Conservation (phyloP, 2,113 vertebrate genomes). For the Sinocyclocheilus anshuiensis region DNA sequence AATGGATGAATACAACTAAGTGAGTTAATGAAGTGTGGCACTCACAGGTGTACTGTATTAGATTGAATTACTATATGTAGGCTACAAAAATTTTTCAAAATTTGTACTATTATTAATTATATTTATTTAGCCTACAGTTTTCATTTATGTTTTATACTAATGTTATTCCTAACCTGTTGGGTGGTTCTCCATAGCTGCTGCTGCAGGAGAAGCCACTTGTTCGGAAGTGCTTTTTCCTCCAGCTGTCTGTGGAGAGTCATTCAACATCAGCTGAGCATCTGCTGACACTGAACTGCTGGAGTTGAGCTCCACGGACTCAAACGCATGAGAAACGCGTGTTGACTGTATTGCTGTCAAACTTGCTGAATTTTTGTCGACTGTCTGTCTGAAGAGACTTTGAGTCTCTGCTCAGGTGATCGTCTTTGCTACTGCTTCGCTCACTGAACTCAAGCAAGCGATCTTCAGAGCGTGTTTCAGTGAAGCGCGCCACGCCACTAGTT, state of each 20-base stretch:
- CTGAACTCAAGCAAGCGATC: not conserved
- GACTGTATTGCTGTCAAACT: not conserved
- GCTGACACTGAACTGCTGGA: not conserved
- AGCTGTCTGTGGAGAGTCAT: not conserved
- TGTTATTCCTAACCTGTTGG: not conserved
- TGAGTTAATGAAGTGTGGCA: not conserved
- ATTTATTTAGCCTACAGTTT: not conserved
- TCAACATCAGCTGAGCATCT: not conserved
- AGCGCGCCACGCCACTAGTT: too few species aligned
- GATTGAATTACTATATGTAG: not conserved
- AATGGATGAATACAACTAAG: not conserved
- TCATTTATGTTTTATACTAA: not conserved
- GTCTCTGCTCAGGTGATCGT: not conserved
- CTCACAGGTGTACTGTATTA: not conserved
- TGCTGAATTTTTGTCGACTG: not conserved
- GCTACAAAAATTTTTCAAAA: not conserved
- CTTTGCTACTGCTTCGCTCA: not conserved
- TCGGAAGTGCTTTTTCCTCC: not conserved
- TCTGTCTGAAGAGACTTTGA: not conserved
- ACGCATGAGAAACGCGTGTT: not conserved
- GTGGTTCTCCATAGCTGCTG: not conserved
- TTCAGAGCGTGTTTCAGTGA: not conserved
- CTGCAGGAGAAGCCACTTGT: not conserved
- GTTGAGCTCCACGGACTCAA: not conserved
- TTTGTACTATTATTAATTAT: not conserved